Evolutionary conservation across 2,797 vertebrate species (phyloP).

Genomic region (Darevskia mixta): DNA sequence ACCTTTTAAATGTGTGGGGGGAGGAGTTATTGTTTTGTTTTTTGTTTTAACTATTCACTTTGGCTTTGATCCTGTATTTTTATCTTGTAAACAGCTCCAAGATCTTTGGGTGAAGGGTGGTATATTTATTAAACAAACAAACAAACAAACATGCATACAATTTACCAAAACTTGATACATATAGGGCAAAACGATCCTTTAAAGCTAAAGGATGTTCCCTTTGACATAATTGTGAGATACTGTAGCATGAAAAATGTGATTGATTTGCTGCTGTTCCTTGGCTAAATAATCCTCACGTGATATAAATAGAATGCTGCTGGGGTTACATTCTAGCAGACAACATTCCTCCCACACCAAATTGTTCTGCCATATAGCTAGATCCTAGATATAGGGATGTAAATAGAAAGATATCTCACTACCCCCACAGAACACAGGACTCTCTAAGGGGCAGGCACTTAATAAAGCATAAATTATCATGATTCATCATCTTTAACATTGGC

Average conservation of each 20-base stretch:
- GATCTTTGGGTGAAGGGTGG: too few species aligned
- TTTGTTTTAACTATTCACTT: too few species aligned
- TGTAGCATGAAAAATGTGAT: not conserved
- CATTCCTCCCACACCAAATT: not conserved
- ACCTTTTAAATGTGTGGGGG: too few species aligned
- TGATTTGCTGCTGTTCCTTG: not conserved
- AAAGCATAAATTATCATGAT: conserved; percentile 10
- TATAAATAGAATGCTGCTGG: not conserved
- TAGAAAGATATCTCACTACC: not conserved
- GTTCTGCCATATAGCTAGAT: not conserved
- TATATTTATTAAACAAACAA: too few species aligned
- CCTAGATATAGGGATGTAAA: not conserved
- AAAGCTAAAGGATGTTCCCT: not conserved
- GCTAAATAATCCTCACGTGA: conserved; percentile 1
- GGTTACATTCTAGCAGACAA: not conserved
- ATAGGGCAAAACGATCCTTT: not conserved
- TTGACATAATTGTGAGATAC: not conserved
- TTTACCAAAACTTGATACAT: conserved; percentile 2
- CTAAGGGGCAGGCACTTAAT: not conserved
- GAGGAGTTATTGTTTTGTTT: too few species aligned
- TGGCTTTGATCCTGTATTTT: too few species aligned
- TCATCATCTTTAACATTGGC: not conserved
- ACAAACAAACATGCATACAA: not conserved
- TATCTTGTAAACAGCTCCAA: too few species aligned
- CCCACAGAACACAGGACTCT: not conserved